These are phyloP conservation scores for Sebastes vulpes DNA, from an alignment of 2,797 vertebrate species.

Conservation along the genomic window DNA sequence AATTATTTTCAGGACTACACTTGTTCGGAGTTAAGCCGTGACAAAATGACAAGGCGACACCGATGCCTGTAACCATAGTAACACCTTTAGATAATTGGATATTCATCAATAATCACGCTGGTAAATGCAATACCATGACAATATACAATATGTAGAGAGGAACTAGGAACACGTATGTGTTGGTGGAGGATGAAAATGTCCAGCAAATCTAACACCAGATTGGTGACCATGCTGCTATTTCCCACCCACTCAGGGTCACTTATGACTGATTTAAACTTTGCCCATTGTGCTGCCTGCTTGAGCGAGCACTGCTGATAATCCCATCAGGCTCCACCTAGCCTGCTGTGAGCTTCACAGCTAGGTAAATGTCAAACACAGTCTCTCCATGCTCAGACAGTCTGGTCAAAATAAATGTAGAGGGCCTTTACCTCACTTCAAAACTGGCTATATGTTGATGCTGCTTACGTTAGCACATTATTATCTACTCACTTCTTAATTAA, in stretches of 20 bases:
- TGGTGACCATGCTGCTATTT: constrained; percentile 32
- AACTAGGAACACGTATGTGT: not conserved
- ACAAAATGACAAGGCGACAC: too few relatives aligned
- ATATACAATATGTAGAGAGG: not conserved
- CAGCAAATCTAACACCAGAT: constrained; percentile 30
- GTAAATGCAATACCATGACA: not conserved
- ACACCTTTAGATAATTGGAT: not conserved
- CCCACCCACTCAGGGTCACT: constrained; percentile 30
- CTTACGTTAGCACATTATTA: not conserved
- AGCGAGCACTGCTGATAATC: not conserved
- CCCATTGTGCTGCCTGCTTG: constrained; percentile 4
- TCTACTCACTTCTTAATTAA: not conserved
- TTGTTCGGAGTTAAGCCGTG: too few relatives aligned
- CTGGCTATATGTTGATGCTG: not conserved
- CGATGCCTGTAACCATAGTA: too few relatives aligned
- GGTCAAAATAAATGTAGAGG: not conserved
- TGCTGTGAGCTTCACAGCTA: constrained; percentile 20
- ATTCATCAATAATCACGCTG: too few relatives aligned
- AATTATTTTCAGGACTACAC: too few relatives aligned
- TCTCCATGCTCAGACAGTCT: not conserved
- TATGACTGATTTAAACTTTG: constrained; percentile 48
- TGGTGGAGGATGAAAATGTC: not conserved
- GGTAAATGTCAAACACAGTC: constrained; percentile 19
- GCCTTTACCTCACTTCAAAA: not conserved
- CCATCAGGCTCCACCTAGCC: constrained; percentile 10